These are phyloP conservation scores for Poecilia picta DNA, from an alignment of 2,797 vertebrate genomes.

Conservation along the genomic window DNA sequence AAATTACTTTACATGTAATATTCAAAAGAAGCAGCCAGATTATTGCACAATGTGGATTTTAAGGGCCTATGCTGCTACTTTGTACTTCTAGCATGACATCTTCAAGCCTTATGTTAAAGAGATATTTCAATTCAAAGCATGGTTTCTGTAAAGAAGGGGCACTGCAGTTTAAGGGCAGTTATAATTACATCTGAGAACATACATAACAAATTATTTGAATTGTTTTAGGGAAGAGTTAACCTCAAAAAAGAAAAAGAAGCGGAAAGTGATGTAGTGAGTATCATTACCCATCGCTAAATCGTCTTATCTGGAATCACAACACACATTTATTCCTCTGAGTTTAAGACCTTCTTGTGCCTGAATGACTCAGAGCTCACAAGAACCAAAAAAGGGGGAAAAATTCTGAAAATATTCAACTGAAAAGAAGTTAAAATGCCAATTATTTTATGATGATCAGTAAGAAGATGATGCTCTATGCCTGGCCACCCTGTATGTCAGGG, in stretches of 20 bases:
- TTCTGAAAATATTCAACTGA: not conserved
- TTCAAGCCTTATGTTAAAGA: not conserved
- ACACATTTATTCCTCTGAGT: not conserved
- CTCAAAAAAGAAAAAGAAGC: too few species aligned
- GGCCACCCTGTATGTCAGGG: constrained; percentile 1
- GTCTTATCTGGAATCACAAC: not conserved
- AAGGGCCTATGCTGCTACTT: not conserved
- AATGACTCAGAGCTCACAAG: not conserved
- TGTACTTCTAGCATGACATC: not conserved
- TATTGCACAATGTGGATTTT: not conserved
- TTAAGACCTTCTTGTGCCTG: not conserved
- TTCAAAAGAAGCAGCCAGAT: not conserved
- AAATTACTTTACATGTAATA: not conserved
- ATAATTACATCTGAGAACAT: not conserved
- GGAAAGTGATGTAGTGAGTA: not conserved
- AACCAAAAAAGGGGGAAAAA: not conserved
- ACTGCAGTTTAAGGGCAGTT: not conserved
- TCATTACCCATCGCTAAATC: not conserved
- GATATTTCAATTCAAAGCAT: not conserved
- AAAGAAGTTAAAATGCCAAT: not conserved
- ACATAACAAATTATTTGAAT: not conserved
- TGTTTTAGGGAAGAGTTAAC: too few species aligned
- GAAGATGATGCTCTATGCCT: not conserved
- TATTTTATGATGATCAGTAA: not conserved
- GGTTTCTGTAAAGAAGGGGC: not conserved